Evolutionary conservation across 2,113 vertebrate species (phyloP), one percentile per base, ranked within the genome.

Genomic region (Eleginops maclovinus): DNA sequence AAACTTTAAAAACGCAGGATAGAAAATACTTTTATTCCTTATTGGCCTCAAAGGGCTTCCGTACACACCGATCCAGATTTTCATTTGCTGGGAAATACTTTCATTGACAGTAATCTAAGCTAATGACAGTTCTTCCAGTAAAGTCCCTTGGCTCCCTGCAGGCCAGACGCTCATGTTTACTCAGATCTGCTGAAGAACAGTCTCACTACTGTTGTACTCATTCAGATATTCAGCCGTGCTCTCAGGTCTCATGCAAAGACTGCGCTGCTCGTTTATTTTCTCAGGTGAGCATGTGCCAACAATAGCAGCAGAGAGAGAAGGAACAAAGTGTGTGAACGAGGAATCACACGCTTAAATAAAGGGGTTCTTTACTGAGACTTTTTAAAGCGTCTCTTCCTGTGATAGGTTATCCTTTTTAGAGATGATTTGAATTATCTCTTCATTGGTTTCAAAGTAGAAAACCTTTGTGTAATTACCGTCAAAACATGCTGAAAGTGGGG

Each of bases 121-220:
- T 36, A 36, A 36, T 8, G 31, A 66, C 55, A 77, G 56, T 63
- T 47, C 53, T 79, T 79, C 71, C 81, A 82, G 67, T 82, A 69
- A 84, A 75, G 65, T 40, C 51, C 9, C 4, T 19, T 68, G 63
- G 49, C 72, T 50, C 36, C n/a, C 67, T 76, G 24, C 60, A 63
- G 40, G n/a, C 46, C 74, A 78, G 70, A 62, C 66, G 69, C 65
- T 58, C 13, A 54, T 44, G 67, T 65, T 72, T 40, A 61, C 65
- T 53, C n/a, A 59, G 47, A 81, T 75, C 79, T 68, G 71, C 75
- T 72, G 58, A 64, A 36, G 3, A 17, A 36, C 31, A 28, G 46
- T 24, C 47, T 58, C 19, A 11, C 70, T 26, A 2, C 61, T 26
- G n/a, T 40, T 66, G 36, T 8, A 36, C 31, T 36, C 31, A 7